Conservation (phyloP, 2,797 vertebrate genomes). For the Podarcis siculus region DNA sequence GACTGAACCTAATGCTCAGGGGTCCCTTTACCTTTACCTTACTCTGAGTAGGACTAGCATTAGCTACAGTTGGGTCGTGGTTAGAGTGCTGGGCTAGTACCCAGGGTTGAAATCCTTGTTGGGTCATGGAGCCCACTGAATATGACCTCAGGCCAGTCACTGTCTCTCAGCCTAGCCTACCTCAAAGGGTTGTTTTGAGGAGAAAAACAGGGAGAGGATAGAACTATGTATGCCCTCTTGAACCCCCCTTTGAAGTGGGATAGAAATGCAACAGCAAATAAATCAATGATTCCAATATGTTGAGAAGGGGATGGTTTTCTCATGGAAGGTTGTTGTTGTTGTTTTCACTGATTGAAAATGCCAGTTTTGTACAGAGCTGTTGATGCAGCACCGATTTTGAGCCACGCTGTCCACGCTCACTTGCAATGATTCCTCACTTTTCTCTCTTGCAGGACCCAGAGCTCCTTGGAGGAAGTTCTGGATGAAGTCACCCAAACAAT, state of each 20-base stretch:
- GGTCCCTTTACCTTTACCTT: no score
- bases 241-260: no score
- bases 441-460: background rate
- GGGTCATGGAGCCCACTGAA: background rate
- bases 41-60: no score
- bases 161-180: background rate
- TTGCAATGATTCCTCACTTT: background rate
- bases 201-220: background rate
- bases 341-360: no score
- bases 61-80: no score
- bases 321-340: no score
- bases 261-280: no score
- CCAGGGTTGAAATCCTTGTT: background rate
- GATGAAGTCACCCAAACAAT: background rate
- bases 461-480: background rate
- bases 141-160: background rate
- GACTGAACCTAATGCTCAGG: no score
- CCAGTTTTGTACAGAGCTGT: no score
- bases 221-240: background rate
- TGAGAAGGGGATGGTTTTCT: no score
- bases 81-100: background rate
- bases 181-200: background rate
- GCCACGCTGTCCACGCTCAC: no score
- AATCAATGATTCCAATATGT: no score
- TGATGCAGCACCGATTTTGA: background rate